Evolutionary conservation across 1,140 invertebrate species (phyloP).

Genomic region (Saccostrea echinata): DNA sequence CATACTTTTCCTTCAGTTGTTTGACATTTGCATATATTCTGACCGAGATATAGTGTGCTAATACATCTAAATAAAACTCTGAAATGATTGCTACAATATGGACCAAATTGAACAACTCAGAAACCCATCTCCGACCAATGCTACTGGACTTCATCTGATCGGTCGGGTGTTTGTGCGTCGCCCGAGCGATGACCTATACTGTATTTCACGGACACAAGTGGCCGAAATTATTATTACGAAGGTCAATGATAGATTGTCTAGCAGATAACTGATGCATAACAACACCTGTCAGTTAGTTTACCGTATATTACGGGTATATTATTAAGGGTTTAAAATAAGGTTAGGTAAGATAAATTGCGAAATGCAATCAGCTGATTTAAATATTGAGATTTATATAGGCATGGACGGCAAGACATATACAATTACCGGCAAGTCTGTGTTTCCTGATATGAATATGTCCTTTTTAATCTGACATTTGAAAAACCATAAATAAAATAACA

Average conservation of each 20-base stretch:
- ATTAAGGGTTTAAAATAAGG: background rate
- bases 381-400: background rate
- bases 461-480: background rate
- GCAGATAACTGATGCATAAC: too few species aligned
- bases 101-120: background rate
- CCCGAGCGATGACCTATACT: background rate
- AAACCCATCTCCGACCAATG: background rate
- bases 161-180: background rate
- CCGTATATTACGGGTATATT: background rate
- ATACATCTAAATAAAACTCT: too few species aligned
- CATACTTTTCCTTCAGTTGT: too few species aligned
- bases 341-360: background rate
- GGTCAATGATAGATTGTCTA: background rate
- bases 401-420: background rate
- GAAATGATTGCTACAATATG: too few species aligned
- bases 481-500: background rate
- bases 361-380: constrained; percentile 9
- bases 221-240: background rate
- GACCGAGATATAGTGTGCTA: too few species aligned
- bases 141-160: constrained; percentile 12
- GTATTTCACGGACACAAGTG: background rate
- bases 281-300: background rate
- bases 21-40: too few species aligned
- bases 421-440: background rate
- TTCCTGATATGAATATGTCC: background rate